Evolutionary conservation across 2,888 invertebrate genomes (phyloP), one percentile per base, ranked within the genome.

Genomic region (Nipponacmea schrenckii): DNA sequence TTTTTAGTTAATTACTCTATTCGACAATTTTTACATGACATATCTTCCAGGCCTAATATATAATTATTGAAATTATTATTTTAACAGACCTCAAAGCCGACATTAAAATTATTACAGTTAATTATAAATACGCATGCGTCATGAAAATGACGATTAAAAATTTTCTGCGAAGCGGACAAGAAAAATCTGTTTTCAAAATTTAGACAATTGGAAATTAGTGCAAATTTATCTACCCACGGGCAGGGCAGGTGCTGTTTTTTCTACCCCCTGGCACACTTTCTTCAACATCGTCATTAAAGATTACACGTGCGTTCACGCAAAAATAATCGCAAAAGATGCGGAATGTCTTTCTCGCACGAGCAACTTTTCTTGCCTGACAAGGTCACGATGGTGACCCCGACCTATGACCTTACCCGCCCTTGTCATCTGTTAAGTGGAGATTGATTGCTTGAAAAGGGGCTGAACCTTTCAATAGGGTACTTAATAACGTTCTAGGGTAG

Each of bases 221-320:
- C 14, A 24, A 56, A 56, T 56, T 20, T 56, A 24, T 56, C 24
- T 56, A 24, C 20, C 10, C 24, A 56, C 20, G 56, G 56, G 20
- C 24, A 24, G 56, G 24, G 56, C 56, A 56, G 56, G 56, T 56
- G 56, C 56, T 10, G 39, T 39, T 39, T 39, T 39, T 39, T 39
- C 39, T 39, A 39, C 39, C 39, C 39, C 39, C 39, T 39, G 39
- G 39, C 39, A 10, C 39, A 39, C 39, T 39, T 39, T 39, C 39
- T 39, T 39, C 39, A 39, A 39, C 39, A 39, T 39, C 39, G 39
- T 56, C 20, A 56, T 56, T 56, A 56, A 20, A 20, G 56, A 56
- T 56, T 56, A 56, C 56, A 56, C 56, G 56, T 56, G 56, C 56
- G 56, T 56, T 56, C 56, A 56, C 56, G 56, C 56, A 56, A 56